Base-by-base conservation (phyloP, 2,113 vertebrate species). In the Ailurus styani region DNA sequence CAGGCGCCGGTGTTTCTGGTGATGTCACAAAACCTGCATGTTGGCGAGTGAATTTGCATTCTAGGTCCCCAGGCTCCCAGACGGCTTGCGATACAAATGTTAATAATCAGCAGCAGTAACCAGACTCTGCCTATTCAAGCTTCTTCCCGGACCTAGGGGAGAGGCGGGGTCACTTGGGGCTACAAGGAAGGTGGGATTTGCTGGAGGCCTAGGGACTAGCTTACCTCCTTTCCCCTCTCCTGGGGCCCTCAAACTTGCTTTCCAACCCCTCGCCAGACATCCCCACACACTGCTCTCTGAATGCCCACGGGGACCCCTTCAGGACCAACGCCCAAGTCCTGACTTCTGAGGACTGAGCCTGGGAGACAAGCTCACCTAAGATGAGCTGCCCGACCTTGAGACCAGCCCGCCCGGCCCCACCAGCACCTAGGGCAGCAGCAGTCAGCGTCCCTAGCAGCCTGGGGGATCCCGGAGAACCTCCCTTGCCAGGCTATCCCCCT, bases 41-140 rank as follows among this genome's bases (percentile, higher is more conserved):
- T 25, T 54, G 20, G 27, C 9, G 25, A 77, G 5, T 40, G 12
- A 55, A 68, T 95, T 94, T 91, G 82, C 81, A 81, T 64, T n/a
- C 31, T 45, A 37, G 73, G 79, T 27, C 84, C 72, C 81, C 75
- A 87, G 40, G 57, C 54, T 90, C 47, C 60, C 27, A 8, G 77
- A 52, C 2, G 23, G 45, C 21, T 11, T 3, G 47, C 73, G 70
- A 54, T 25, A 13, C 66, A 89, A 89, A 93, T n/a, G 52, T 91
- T 62, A 87, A 78, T 42, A 85, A 90, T 64, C 78, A 96, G 75
- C 90, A 90, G 68, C 92, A 84, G 68, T 34, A 62, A 97, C 10
- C 31, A 62, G 86, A 85, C 55, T 82, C 21, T 40, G 62, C 13
- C 29, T 47, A 55, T 85, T 73, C 42, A 54, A 57, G 25, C 70